Percentiles rank a stretch among this genome's conserved stretches.
Conservation (phyloP, 2,797 vertebrate genomes). For the Halcyon badia region DNA sequence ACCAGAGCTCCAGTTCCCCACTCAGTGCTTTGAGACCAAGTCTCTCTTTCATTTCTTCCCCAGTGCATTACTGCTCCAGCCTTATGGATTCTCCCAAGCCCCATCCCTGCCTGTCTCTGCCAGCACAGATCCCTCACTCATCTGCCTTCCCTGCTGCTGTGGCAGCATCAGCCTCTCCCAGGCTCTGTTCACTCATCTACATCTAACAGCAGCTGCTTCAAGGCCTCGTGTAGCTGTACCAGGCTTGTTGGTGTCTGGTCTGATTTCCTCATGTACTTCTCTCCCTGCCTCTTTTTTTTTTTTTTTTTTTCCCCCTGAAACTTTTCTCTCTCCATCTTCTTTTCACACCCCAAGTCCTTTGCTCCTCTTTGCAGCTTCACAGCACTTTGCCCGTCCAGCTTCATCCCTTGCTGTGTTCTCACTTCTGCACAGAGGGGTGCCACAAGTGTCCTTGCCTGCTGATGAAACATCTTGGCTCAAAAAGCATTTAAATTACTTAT, state of each 20-base stretch:
- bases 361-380: not conserved
- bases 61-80: not conserved
- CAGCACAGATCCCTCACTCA: not conserved
- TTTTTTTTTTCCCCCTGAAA: not conserved
- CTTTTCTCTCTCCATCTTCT: not conserved
- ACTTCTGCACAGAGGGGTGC: fast-evolving
- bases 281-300: not conserved
- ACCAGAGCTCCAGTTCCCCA: not conserved
- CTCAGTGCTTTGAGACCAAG: not conserved
- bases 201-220: not conserved
- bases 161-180: not conserved
- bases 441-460: fast-evolving
- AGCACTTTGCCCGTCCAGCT: fast-evolving
- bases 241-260: not conserved
- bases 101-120: not conserved
- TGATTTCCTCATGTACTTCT: not conserved
- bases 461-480: not conserved
- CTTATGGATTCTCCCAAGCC: not conserved
- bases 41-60: not conserved
- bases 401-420: not conserved
- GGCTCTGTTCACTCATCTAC: not conserved
- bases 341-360: not conserved
- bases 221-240: not conserved
- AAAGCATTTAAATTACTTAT: fast-evolving
- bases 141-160: not conserved